These are phyloP conservation scores for Poecilia wingei DNA, from an alignment of 2,797 vertebrate genomes.

Conservation along the genomic window DNA sequence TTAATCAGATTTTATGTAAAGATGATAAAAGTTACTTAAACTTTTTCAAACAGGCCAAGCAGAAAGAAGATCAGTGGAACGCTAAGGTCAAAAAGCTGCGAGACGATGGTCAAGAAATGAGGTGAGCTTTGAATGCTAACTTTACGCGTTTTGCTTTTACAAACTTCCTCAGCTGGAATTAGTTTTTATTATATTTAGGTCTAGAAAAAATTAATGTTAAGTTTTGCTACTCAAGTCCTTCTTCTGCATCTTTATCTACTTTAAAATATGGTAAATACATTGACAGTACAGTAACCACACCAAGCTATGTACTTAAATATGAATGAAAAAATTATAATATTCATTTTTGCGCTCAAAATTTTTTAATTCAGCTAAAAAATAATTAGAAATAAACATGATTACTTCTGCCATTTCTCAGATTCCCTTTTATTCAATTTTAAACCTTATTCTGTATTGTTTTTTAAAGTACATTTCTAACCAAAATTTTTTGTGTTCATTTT, in stretches of 20 bases:
- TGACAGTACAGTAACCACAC: no score
- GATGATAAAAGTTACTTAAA: not conserved
- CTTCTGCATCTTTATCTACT: not conserved
- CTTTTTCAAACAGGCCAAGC: constrained; percentile 75
- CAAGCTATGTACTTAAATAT: no score
- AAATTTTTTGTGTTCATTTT: not conserved
- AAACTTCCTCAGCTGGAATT: not conserved
- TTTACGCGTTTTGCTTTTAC: not conserved
- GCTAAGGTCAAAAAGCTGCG: constrained; percentile 76
- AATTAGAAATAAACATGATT: no score
- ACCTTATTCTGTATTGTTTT: no score
- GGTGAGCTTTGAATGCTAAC: constrained; percentile 71
- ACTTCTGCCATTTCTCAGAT: no score
- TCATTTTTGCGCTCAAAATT: no score
- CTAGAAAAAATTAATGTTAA: not conserved
- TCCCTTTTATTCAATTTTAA: no score
- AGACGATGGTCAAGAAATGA: constrained; percentile 85
- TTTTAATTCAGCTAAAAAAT: no score
- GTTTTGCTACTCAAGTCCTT: not conserved
- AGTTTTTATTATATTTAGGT: not conserved
- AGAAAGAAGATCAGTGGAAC: constrained; percentile 77
- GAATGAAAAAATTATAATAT: no score
- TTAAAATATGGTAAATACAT: no score
- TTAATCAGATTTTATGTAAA: not conserved
- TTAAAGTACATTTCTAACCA: not conserved